A percentile compares a stretch with the other conserved stretches of the same genome.
Conservation (phyloP, 2,888 invertebrate genomes). For the Caenorhabditis afra region DNA sequence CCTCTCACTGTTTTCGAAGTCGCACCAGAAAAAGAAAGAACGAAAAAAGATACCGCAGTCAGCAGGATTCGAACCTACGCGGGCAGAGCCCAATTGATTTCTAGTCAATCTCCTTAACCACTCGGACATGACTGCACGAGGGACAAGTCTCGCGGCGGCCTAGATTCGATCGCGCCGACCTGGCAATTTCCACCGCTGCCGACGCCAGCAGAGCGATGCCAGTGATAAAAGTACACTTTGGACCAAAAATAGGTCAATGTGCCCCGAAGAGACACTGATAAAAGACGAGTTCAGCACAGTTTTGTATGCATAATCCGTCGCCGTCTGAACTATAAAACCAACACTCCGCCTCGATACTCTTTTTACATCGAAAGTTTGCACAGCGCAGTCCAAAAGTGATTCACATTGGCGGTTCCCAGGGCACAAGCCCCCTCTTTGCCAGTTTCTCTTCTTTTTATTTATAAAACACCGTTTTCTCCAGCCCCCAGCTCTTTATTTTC, state of each 20-base stretch:
- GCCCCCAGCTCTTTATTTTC: background rate
- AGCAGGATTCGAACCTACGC: conserved; percentile 80
- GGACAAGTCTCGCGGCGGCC: too few species aligned
- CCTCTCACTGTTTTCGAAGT: too few species aligned
- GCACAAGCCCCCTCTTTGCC: background rate
- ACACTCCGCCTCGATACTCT: conserved; percentile 11
- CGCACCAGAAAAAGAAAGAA: too few species aligned
- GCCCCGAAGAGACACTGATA: conserved; percentile 15
- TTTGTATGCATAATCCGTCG: conserved; percentile 31
- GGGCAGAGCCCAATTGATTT: conserved; percentile 80
- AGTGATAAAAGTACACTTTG: conserved; percentile 25
- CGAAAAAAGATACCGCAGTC: conserved; percentile 64
- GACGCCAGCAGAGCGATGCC: background rate
- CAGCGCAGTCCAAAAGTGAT: conserved; percentile 37
- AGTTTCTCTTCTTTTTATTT: background rate
- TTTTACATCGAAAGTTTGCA: conserved; percentile 42
- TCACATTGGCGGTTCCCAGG: conserved; percentile 12
- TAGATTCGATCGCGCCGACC: background rate
- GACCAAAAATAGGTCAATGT: conserved; percentile 12
- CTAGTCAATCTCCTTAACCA: conserved; percentile 80
- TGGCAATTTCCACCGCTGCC: background rate
- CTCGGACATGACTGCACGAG: conserved; percentile 77
- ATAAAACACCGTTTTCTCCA: background rate
- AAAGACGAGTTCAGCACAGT: conserved; percentile 18
- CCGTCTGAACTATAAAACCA: conserved; percentile 42